Percentiles rank a stretch among this genome's conserved stretches.
These are phyloP conservation scores for Callospermophilus lateralis DNA, from an alignment of 2,113 vertebrate genomes.

Conservation along the genomic window DNA sequence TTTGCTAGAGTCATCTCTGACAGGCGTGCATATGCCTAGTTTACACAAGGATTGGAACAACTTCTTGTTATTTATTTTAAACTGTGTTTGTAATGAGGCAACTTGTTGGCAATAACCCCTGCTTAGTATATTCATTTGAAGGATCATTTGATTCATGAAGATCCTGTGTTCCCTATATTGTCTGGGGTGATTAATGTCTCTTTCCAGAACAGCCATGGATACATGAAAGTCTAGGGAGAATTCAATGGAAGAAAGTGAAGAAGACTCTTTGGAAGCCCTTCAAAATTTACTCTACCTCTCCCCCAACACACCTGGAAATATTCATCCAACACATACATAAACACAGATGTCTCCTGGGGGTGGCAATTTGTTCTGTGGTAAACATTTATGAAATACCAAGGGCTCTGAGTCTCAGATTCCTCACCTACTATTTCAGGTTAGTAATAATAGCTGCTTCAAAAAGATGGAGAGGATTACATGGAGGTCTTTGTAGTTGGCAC, in stretches of 20 bases:
- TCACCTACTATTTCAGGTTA: neutral
- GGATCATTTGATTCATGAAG: too few species aligned
- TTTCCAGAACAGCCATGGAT: too few species aligned
- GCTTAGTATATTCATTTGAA: too few species aligned
- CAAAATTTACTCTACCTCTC: neutral
- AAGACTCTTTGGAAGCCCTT: too few species aligned
- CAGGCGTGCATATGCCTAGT: neutral
- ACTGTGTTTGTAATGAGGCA: neutral
- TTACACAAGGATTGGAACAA: constrained; percentile 21
- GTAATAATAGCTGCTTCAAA: neutral
- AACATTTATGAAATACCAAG: neutral
- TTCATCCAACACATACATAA: neutral
- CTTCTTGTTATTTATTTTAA: constrained; percentile 33
- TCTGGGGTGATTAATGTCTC: too few species aligned
- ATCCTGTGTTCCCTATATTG: too few species aligned
- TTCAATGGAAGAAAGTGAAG: too few species aligned
- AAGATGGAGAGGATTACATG: neutral
- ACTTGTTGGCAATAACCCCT: constrained; percentile 6
- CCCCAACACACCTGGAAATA: neutral
- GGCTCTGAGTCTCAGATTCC: neutral
- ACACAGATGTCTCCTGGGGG: neutral
- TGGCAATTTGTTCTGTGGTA: neutral
- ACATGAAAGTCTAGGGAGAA: too few species aligned
- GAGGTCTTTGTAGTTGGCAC: neutral
- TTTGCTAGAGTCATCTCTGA: neutral